Evolutionary conservation across 2,888 invertebrate species (phyloP), one percentile per base, ranked within the genome.

Genomic region (Doris montereyensis): DNA sequence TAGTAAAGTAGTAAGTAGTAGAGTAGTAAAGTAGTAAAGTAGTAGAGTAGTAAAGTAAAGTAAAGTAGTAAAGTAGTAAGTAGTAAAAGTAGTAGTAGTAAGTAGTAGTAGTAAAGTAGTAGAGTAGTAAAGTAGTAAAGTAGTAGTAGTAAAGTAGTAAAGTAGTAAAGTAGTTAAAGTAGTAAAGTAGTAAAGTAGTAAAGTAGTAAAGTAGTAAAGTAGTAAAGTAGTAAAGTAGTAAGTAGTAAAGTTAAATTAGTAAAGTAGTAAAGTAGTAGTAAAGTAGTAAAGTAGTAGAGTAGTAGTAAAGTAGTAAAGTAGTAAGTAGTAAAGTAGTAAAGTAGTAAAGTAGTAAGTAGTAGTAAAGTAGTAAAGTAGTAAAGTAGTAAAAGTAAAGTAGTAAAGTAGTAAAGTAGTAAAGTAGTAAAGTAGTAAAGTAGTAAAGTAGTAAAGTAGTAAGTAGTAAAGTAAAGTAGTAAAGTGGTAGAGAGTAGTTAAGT

Each of bases 1-100:
- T 62, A 62, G 62, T 62, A 62, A 21, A 62, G 62, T 62, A 62
- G 62, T 62, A 62, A n/a, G 62, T 62, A 62, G 62, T 62, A 62
- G 62, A 62, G n/a, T 62, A 62, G 62, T 62, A 21, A 24, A 62
- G 62, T 62, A 62, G 62, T 62, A 21, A 5, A 13, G 62, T 62
- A 62, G 24, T 62, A 62, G 62, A 62, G 62, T 62, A 13, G 17
- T 21, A n/a, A n/a, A n/a, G n/a, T n/a, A n/a, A n/a, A 24, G 17
- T 21, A 24, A 10, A 52, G 62, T 62, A 62, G 62, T 62, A 62
- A 21, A 62, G 62, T 62, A 62, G 62, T 41, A 41, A 17, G 5
- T 41, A 17, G 5, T 10, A 17, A 5, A 10, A 41, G 52, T 41
- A 41, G 52, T 41, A 41, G 52, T n/a, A 41, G 52, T 41, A 41